Percentiles rank a stretch among this genome's conserved stretches.
These are phyloP conservation scores for Protobothrops flavoviridis DNA, from an alignment of 2,113 vertebrate species.

Conservation along the genomic window DNA sequence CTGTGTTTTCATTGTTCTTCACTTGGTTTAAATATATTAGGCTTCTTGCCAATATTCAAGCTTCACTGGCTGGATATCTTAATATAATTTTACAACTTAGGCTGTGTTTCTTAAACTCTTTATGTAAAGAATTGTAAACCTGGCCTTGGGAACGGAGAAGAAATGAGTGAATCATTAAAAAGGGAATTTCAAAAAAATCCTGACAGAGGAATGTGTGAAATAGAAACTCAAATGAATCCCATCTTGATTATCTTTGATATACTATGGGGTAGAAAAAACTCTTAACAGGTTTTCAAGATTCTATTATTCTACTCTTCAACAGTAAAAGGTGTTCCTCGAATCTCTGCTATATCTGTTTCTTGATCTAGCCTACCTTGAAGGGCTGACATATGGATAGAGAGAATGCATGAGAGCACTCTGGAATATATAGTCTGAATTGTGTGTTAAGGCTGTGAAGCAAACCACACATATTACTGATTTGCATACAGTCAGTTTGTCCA, in stretches of 20 bases:
- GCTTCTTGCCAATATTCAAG: background rate
- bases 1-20: background rate
- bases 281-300: background rate
- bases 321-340: background rate
- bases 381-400: background rate
- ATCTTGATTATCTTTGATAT: background rate
- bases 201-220: background rate
- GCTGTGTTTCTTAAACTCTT: constrained; percentile 16
- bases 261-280: background rate
- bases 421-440: constrained; percentile 7
- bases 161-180: background rate
- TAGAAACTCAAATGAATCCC: background rate
- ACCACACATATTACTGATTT: background rate
- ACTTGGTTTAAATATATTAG: background rate
- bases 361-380: background rate
- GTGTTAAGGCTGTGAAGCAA: background rate
- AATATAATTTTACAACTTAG: background rate
- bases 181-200: background rate
- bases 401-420: background rate
- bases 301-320: background rate
- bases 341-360: background rate
- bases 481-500: background rate
- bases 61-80: background rate
- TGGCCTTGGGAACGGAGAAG: background rate
- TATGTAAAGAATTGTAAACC: background rate